Evolutionary conservation across 2,888 invertebrate genomes (phyloP), one percentile per base, ranked within the genome.

Genomic region (Limnephilus lunatus): DNA sequence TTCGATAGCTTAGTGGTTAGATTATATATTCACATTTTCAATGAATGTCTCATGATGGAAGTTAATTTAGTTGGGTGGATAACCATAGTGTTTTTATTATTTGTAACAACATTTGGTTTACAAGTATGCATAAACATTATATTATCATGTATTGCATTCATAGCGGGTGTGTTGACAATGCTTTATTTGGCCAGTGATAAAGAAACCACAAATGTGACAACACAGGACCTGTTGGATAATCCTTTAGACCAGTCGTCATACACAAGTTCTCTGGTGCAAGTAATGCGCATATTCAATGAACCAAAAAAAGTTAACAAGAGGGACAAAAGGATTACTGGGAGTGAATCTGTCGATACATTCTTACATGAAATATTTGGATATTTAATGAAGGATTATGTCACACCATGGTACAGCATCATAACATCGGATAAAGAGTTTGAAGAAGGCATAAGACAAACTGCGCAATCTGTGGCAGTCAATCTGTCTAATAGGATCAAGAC

Each of bases 261-360:
- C 94, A 95, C 96, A 87, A 95, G 96, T 93, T 95, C 95, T 93
- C 94, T 95, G 82, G 95, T 95, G 19, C 91, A 91, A 90, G 92
- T 92, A 32, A 92, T 91, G 88, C 35, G 81, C 15, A 91, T 91
- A n/a, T 92, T 92, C 31, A 91, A 92, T 68, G 92, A 92, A 85
- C 87, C 89, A 68, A 90, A 92, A 35, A 91, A 83, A 85, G 48
- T 89, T 32, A 44, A 32, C 87, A 93, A 91, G 12, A 89, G 81
- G 91, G 97, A 97, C 94, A 95, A 94, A 94, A 95, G 98, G 94
- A 97, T 98, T 93, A 98, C 98, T 39, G 98, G 98, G 44, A 98
- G 98, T 94, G 98, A 97, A 94, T 97, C 98, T 68, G 98, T 99
- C 92, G 98, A 98, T 95, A 97, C 98, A 94, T 98, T 98, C 94